These are phyloP conservation scores for Bombus pascuorum DNA, from an alignment of 1,140 invertebrate genomes.

Conservation along the genomic window DNA sequence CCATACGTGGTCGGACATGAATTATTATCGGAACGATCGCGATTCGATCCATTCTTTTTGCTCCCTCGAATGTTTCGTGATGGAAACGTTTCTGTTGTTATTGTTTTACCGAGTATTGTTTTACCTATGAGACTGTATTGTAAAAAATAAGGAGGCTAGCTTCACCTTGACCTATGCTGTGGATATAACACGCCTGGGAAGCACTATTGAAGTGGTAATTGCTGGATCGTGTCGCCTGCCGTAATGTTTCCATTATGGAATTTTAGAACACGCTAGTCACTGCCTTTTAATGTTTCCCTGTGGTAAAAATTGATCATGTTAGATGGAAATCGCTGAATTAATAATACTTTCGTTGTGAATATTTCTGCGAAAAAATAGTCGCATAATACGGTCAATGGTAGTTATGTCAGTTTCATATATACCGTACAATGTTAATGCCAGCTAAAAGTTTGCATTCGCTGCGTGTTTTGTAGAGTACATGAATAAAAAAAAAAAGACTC, in stretches of 20 bases:
- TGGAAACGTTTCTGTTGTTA: background rate
- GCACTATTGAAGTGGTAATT: background rate
- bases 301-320: background rate
- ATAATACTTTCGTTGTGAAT: background rate
- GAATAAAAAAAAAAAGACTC: too few species aligned
- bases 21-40: constrained; percentile 1
- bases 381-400: background rate
- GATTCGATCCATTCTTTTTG: background rate
- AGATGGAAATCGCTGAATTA: background rate
- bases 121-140: background rate
- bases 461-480: too few species aligned
- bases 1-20: background rate
- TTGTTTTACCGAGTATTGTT: background rate
- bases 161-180: constrained; percentile 24
- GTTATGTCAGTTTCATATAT: too few species aligned
- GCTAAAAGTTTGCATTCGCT: too few species aligned
- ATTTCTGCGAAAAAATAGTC: background rate
- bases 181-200: background rate
- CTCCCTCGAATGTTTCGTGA: constrained; percentile 11
- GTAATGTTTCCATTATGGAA: background rate
- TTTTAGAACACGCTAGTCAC: background rate
- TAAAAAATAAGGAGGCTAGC: background rate
- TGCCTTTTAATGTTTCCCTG: background rate
- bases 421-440: too few species aligned
- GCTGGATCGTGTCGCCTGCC: background rate